Conservation (phyloP, 2,113 vertebrate genomes). For the Varanus salvator region DNA sequence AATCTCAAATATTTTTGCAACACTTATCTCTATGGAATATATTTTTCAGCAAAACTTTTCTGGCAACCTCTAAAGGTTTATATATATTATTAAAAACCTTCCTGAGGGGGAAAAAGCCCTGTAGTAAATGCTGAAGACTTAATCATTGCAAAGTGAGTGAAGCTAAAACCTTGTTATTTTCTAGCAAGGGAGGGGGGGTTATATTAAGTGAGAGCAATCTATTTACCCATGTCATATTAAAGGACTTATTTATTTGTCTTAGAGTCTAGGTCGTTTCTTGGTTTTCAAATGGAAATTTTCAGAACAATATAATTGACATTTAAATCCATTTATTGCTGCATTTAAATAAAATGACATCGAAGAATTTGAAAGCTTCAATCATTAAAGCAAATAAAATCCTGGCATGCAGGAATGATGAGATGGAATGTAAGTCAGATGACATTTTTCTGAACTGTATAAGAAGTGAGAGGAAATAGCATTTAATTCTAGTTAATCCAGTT, state of each 20-base stretch:
- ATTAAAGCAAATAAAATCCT: constrained; percentile 24
- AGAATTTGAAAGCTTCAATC: constrained; percentile 20
- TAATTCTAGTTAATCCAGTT: constrained; percentile 17
- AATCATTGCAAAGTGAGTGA: constrained; percentile 23
- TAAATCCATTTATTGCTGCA: constrained; percentile 42
- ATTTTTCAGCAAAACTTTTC: background rate
- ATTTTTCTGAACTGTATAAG: constrained; percentile 1
- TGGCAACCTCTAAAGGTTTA: background rate
- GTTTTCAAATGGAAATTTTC: constrained; percentile 28
- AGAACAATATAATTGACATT: constrained; percentile 33
- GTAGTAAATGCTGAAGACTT: background rate
- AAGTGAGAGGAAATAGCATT: background rate
- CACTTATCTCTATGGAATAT: background rate
- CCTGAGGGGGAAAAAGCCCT: background rate
- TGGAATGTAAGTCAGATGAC: fast-evolving
- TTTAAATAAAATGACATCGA: constrained; percentile 33
- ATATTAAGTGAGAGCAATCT: background rate
- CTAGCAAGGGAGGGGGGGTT: background rate
- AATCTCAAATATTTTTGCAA: background rate
- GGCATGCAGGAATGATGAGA: background rate
- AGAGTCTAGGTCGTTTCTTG: constrained; percentile 25
- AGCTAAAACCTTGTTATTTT: constrained; percentile 9
- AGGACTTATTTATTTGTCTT: constrained; percentile 22
- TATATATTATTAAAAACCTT: background rate
- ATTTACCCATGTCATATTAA: background rate